Percentiles rank a stretch among this genome's conserved stretches.
Evolutionary conservation across 2,888 invertebrate species (phyloP).

Genomic region (Yponomeuta evonymella): DNA sequence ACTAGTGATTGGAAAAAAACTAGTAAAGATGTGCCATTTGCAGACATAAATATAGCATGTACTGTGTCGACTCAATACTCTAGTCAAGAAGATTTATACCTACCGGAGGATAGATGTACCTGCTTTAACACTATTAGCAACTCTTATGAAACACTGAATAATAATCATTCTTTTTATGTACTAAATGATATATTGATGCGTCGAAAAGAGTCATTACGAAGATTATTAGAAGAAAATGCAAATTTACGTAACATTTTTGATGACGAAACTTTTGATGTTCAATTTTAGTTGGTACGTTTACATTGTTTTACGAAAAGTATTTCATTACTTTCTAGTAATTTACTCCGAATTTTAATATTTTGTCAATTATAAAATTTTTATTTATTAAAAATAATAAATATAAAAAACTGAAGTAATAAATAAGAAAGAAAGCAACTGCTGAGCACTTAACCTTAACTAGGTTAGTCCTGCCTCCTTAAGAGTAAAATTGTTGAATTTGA

Average conservation of each 20-base stretch:
- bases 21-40: conserved; percentile 43
- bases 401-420: no score
- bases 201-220: conserved; percentile 43
- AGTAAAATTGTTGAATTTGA: no score
- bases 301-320: no score
- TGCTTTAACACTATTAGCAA: conserved; percentile 32
- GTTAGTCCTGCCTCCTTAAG: no score
- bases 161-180: conserved; percentile 28
- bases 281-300: conserved; percentile 24
- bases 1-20: conserved; percentile 40
- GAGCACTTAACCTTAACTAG: no score
- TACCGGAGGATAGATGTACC: conserved; percentile 34
- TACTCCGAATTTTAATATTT: no score
- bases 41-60: conserved; percentile 44
- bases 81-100: conserved; percentile 45
- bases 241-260: conserved; percentile 55
- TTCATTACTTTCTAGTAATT: no score
- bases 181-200: conserved; percentile 33
- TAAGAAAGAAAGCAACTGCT: no score
- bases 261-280: conserved; percentile 54
- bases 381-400: no score
- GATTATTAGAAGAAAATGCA: conserved; percentile 44
- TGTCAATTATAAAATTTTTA: no score
- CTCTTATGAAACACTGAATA: conserved; percentile 19
- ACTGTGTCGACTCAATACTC: conserved; percentile 56